Percentiles rank a stretch among this genome's conserved stretches.
phyloP scores from a whole-genome alignment of 2,113 vertebrate genomes.

The Sorex fumeus region DNA sequence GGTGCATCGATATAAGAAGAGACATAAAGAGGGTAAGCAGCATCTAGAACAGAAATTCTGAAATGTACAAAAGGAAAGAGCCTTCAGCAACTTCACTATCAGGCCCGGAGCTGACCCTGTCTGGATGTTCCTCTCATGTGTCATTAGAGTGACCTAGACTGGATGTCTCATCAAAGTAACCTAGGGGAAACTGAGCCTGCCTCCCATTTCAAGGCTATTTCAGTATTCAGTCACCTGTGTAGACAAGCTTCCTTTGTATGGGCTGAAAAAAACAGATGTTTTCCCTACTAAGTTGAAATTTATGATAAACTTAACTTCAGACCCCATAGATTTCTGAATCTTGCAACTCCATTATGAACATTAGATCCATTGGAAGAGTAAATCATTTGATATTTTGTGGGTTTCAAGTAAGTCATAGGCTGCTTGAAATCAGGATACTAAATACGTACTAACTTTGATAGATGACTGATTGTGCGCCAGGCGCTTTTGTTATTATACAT shows the following conservation, averaged over 20 bases:
- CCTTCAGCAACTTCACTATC: background rate
- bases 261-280: background rate
- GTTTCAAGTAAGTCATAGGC: background rate
- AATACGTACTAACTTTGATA: background rate
- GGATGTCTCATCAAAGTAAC: background rate
- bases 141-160: background rate
- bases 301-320: background rate
- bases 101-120: background rate
- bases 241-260: background rate
- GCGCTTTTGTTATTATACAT: background rate
- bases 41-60: background rate
- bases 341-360: background rate
- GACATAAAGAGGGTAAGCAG: background rate
- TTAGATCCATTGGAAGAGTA: background rate
- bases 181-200: background rate
- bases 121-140: background rate
- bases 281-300: background rate
- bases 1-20: background rate
- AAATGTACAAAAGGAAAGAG: background rate
- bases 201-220: background rate
- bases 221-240: background rate
- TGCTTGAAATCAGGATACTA: background rate
- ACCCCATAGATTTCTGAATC: background rate
- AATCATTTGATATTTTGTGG: background rate
- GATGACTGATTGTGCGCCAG: background rate